Base-by-base conservation (phyloP, 53 echinoderm and acorn worm genomes). In the Actinopyga echinites region DNA sequence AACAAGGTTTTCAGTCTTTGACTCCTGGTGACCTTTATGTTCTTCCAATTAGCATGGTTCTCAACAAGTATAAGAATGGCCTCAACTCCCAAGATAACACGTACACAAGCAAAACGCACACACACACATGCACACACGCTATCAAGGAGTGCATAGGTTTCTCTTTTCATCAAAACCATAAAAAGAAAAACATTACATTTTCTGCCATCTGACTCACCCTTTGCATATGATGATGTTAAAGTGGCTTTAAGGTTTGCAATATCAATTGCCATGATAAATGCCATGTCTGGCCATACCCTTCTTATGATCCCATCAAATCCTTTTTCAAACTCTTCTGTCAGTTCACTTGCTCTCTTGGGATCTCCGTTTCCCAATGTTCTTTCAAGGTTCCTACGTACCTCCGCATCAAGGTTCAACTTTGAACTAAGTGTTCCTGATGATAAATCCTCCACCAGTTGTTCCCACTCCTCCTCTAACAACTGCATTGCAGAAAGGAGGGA, bases 241-340 rank as follows among this genome's bases (percentile, higher is more conserved):
- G 86, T 80, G 74, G 9, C 15, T 20, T 77, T 77, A 32, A 77
- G 53, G 34, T 56, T 77, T 30, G 57, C 84, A 28, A 74, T 84
- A 38, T 92, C 92, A 5, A 92, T 86, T 21, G 92, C 68, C 52
- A 80, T 79, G 20, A 92, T 82, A 59, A 83, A 74, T 12, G 65
- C 85, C 42, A 95, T 62, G 36, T 86, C 36, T 0, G 92, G 92
- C 95, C 95, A 92, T 3, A 95, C 86, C 32, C 95, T 87, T 13
- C 73, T 26, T 15, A 86, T 81, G 1, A 95, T 92, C 8, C 87
- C 89, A 22, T 92, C 84, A 69, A 90, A 92, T 0, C 92, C 95
- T 31, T 84, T 55, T 23, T 80, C 44, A 34, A 95, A 95, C 55
- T 90, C 89, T 53, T 65, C 29, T 43, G 81, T 65, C 17, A 95